Conservation (phyloP, 2,113 vertebrate genomes). For the Agelaius phoeniceus region DNA sequence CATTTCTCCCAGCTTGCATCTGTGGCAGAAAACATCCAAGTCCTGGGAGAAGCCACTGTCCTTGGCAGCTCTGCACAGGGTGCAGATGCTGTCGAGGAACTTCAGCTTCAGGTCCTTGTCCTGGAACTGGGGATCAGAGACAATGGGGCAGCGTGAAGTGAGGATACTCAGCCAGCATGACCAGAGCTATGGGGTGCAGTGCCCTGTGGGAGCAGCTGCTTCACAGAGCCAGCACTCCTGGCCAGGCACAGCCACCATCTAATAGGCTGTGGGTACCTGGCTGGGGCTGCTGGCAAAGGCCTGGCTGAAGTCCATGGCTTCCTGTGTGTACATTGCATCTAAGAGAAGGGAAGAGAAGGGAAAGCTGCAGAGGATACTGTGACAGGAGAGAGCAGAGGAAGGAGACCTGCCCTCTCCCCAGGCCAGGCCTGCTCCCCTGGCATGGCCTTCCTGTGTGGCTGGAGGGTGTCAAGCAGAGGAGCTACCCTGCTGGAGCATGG, state of each 20-base stretch:
- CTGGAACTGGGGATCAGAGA: neutral
- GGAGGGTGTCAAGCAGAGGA: neutral
- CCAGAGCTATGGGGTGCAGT: neutral
- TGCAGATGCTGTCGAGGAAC: neutral
- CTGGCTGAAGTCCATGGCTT: neutral
- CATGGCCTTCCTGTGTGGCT: neutral
- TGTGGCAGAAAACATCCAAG: neutral
- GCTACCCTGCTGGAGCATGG: no score
- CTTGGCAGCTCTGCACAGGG: neutral
- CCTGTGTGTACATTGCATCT: neutral
- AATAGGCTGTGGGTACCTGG: fast-evolving
- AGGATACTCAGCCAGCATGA: neutral
- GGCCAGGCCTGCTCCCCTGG: neutral
- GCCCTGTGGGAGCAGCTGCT: neutral
- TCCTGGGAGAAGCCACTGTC: no score
- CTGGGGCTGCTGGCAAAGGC: neutral
- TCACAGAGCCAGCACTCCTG: neutral
- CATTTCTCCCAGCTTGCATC: neutral
- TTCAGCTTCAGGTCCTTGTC: neutral
- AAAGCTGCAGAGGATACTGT: neutral
- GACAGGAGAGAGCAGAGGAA: neutral
- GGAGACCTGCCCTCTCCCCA: neutral
- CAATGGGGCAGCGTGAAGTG: fast-evolving
- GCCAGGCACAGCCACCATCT: neutral
- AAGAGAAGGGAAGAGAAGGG: neutral